phyloP scores from a whole-genome alignment of 2,797 vertebrate genomes.

The Aplochiton taeniatus region DNA sequence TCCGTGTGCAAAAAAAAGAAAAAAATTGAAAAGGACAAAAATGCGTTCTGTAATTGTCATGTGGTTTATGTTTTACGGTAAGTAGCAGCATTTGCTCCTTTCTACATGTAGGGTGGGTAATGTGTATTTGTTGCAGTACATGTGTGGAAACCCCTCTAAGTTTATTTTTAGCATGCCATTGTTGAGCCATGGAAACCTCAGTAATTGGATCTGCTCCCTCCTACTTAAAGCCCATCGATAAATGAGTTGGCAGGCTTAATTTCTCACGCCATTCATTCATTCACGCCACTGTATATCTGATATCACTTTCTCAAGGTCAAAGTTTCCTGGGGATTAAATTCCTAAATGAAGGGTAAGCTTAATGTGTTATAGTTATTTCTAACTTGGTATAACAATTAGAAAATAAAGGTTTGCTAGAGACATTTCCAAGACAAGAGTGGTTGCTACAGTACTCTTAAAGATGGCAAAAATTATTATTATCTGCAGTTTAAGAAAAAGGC shows the following conservation, averaged over 20 bases:
- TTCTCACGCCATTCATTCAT: slow-evolving; percentile 62
- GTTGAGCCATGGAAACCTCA: slow-evolving; percentile 75
- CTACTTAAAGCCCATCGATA: slow-evolving; percentile 63
- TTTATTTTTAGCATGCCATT: slow-evolving; percentile 79
- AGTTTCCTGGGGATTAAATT: slow-evolving; percentile 55
- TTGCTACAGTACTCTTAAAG: slow-evolving; percentile 19
- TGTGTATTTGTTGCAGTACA: slow-evolving; percentile 28
- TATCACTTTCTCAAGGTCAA: slow-evolving; percentile 54
- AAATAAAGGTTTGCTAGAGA: slow-evolving; percentile 24
- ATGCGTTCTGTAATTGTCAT: background rate
- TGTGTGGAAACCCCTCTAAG: slow-evolving; percentile 72
- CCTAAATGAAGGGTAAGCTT: slow-evolving; percentile 56
- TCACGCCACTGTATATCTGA: slow-evolving; percentile 45
- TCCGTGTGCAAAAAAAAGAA: background rate
- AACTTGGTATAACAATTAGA: slow-evolving; percentile 12
- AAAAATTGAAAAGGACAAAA: background rate
- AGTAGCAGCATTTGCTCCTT: background rate
- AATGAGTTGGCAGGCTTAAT: slow-evolving; percentile 70
- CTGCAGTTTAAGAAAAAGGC: background rate
- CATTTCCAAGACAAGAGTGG: background rate
- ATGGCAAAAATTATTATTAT: too few species aligned
- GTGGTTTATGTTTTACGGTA: background rate
- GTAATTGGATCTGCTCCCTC: slow-evolving; percentile 68
- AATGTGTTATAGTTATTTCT: slow-evolving; percentile 43
- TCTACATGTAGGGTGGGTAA: background rate